Conservation (phyloP, 2,888 invertebrate genomes). For the Conistra vaccinii region DNA sequence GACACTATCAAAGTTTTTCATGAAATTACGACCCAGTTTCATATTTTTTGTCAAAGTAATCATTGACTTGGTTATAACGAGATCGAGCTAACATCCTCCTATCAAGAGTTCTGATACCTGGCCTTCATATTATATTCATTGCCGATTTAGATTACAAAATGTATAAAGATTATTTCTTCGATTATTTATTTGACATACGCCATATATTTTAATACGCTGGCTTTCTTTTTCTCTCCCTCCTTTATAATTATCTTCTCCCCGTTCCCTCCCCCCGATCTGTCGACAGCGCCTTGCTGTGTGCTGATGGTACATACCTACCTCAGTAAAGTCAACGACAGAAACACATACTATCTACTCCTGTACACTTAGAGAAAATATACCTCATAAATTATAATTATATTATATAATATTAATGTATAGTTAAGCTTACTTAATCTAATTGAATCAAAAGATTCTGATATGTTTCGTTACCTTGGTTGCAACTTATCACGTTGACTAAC, state of each 20-base stretch:
- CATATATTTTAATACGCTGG: background rate
- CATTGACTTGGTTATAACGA: background rate
- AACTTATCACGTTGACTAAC: slow-evolving; percentile 89
- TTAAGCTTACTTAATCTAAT: slow-evolving; percentile 79
- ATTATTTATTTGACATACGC: background rate
- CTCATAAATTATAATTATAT: slow-evolving; percentile 59
- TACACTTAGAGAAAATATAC: slow-evolving; percentile 78
- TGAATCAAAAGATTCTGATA: slow-evolving; percentile 93
- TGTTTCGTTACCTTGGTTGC: slow-evolving; percentile 94
- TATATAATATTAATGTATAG: slow-evolving; percentile 66
- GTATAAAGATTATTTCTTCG: background rate
- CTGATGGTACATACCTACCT: slow-evolving; percentile 66
- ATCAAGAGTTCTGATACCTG: background rate
- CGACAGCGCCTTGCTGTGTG: slow-evolving; percentile 68
- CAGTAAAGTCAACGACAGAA: slow-evolving; percentile 69
- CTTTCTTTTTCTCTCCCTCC: background rate
- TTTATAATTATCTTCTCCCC: background rate
- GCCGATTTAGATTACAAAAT: background rate
- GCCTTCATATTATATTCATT: background rate
- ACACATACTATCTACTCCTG: slow-evolving; percentile 71
- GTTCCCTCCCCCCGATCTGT: slow-evolving; percentile 64
- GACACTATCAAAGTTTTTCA: background rate
- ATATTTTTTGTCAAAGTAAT: background rate
- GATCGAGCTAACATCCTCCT: background rate
- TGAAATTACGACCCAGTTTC: background rate